These are phyloP conservation scores for Halocynthia aurantium DNA, from an alignment of 23 tunicate genomes.

Conservation along the genomic window DNA sequence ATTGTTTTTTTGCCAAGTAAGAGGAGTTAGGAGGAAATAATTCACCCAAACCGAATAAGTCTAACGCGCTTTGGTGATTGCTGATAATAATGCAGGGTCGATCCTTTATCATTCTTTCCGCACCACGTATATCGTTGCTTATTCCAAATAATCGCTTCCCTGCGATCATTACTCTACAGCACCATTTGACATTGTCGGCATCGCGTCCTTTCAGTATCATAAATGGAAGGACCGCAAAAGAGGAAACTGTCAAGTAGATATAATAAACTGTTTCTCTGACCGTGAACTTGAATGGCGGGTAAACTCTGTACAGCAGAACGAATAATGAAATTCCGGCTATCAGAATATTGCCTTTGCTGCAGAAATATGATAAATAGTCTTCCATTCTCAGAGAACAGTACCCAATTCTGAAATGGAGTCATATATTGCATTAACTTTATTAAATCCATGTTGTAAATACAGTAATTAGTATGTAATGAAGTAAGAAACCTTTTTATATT, in stretches of 20 bases:
- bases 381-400: too few species aligned
- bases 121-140: background rate
- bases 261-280: background rate
- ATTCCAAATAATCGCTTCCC: constrained; percentile 9
- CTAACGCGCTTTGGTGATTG: constrained; percentile 13
- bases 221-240: constrained; percentile 2
- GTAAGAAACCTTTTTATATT: too few species aligned
- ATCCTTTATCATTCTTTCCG: constrained; percentile 12
- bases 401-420: too few species aligned
- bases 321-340: background rate
- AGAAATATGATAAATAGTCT: too few species aligned
- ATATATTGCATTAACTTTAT: too few species aligned
- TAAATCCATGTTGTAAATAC: too few species aligned
- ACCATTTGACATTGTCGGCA: constrained; percentile 17
- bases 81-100: constrained; percentile 14
- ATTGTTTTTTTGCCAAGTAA: constrained; percentile 11
- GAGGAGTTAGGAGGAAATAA: constrained; percentile 1
- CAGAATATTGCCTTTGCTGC: too few species aligned
- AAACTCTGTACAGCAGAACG: background rate
- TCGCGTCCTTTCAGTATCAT: constrained; percentile 6
- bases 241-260: background rate
- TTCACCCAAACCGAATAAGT: constrained; percentile 16
- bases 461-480: too few species aligned
- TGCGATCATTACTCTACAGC: constrained; percentile 14
- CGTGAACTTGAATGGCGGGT: background rate